These are phyloP conservation scores for Centropus bengalensis DNA, from an alignment of 2,113 vertebrate genomes.

Conservation along the genomic window DNA sequence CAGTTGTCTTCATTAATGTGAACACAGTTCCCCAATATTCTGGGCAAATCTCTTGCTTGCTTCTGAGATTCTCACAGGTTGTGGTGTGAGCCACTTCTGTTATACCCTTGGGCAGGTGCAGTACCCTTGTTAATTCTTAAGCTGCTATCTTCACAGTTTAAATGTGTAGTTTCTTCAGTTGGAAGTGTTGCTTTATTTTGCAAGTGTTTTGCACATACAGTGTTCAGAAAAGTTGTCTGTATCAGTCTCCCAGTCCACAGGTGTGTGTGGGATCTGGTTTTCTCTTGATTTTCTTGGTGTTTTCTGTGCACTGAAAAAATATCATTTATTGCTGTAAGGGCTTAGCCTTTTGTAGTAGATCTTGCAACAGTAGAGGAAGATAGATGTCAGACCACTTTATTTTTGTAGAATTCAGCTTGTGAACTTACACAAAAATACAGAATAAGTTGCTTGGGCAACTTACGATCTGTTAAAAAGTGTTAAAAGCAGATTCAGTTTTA, in stretches of 20 bases:
- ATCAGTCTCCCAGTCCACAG: neutral
- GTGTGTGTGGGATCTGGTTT: neutral
- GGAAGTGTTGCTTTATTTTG: neutral
- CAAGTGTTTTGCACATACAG: neutral
- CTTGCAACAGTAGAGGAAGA: neutral
- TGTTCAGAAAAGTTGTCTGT: neutral
- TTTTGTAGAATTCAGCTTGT: neutral
- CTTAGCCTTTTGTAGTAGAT: neutral
- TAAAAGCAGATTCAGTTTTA: neutral
- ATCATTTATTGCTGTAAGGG: neutral
- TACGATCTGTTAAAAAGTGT: neutral
- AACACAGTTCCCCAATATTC: neutral
- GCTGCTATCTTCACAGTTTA: neutral
- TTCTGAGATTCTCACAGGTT: neutral
- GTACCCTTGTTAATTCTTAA: neutral
- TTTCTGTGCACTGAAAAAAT: neutral
- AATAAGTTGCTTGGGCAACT: neutral
- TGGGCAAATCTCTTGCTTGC: neutral
- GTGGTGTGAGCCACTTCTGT: accelerated
- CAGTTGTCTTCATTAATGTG: neutral
- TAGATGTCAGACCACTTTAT: neutral
- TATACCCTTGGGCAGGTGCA: neutral
- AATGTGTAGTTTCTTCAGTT: neutral
- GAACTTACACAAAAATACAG: neutral
- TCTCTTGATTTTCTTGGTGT: neutral